Percentiles rank a stretch among this genome's conserved stretches.
phyloP scores from a whole-genome alignment of 2,113 vertebrate species.

The Hemichromis elongatus region DNA sequence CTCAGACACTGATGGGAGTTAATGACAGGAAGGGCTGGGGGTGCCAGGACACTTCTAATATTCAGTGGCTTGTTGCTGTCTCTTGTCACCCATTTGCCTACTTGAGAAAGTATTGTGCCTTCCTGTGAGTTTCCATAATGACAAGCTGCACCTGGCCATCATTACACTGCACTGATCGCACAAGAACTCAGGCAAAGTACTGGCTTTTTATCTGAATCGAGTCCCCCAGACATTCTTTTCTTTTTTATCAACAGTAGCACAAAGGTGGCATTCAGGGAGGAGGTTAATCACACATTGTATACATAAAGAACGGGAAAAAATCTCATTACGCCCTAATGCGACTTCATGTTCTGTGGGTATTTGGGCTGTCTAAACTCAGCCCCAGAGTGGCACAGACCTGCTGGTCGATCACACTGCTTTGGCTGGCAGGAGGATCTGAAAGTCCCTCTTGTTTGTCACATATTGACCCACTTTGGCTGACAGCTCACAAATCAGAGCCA shows the following conservation, averaged over 20 bases:
- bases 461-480: slow-evolving; percentile 66
- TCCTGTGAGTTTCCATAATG: slow-evolving; percentile 5
- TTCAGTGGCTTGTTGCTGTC: background rate
- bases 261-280: background rate
- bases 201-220: background rate
- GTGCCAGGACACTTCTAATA: slow-evolving; percentile 12
- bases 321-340: background rate
- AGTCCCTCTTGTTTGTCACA: slow-evolving; percentile 60
- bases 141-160: slow-evolving; percentile 6
- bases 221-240: background rate
- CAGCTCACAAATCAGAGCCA: slow-evolving; percentile 50
- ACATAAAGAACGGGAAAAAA: background rate
- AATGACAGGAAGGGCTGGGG: slow-evolving; percentile 21
- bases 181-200: background rate
- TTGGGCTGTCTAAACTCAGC: background rate
- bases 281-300: background rate
- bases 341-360: background rate
- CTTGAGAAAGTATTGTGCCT: background rate
- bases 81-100: slow-evolving; percentile 4
- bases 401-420: slow-evolving; percentile 24
- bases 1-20: slow-evolving; percentile 32
- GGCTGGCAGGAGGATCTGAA: slow-evolving; percentile 37
- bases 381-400: slow-evolving; percentile 1
- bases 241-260: background rate
- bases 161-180: background rate